These are phyloP conservation scores for Leptinotarsa peninsularis DNA, from an alignment of 2,888 invertebrate genomes.

Conservation along the genomic window DNA sequence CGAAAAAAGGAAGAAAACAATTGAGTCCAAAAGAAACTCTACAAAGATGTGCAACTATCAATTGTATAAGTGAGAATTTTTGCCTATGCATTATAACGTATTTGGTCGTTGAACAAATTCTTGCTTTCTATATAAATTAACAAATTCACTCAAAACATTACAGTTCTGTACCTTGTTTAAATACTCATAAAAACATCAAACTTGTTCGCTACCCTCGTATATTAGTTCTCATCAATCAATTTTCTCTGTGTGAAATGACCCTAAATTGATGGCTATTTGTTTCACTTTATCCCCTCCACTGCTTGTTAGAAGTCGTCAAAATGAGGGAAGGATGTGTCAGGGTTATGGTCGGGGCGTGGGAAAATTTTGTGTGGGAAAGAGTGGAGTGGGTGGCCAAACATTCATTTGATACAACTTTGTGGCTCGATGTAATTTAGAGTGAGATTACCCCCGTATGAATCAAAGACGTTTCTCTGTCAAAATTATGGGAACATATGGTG, in stretches of 20 bases:
- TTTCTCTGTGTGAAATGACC: conserved; percentile 38
- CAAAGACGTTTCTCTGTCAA: conserved; percentile 36
- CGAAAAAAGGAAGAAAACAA: too few species aligned
- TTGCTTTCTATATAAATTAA: too few species aligned
- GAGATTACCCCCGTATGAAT: conserved; percentile 56
- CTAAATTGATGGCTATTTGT: conserved; percentile 31
- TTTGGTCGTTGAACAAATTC: too few species aligned
- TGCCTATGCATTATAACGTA: too few species aligned
- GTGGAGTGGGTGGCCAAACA: conserved; percentile 82
- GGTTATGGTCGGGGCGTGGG: conserved; percentile 84
- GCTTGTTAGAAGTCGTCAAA: conserved; percentile 24
- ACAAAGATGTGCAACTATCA: too few species aligned
- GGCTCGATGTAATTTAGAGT: conserved; percentile 57
- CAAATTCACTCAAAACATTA: too few species aligned
- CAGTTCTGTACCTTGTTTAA: too few species aligned
- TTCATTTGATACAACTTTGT: conserved; percentile 66
- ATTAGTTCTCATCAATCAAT: conserved; percentile 17
- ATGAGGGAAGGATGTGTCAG: conserved; percentile 73
- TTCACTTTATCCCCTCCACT: conserved; percentile 18
- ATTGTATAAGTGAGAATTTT: too few species aligned
- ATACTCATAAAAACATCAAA: not conserved
- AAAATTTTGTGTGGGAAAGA: conserved; percentile 85
- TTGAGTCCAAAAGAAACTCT: too few species aligned
- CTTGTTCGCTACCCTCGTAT: conserved; percentile 24
- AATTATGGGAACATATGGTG: conserved; percentile 52